Percentiles rank a stretch among this genome's conserved stretches.
phyloP scores from a whole-genome alignment of 2,888 invertebrate species.

The Megastigmus dorsalis region DNA sequence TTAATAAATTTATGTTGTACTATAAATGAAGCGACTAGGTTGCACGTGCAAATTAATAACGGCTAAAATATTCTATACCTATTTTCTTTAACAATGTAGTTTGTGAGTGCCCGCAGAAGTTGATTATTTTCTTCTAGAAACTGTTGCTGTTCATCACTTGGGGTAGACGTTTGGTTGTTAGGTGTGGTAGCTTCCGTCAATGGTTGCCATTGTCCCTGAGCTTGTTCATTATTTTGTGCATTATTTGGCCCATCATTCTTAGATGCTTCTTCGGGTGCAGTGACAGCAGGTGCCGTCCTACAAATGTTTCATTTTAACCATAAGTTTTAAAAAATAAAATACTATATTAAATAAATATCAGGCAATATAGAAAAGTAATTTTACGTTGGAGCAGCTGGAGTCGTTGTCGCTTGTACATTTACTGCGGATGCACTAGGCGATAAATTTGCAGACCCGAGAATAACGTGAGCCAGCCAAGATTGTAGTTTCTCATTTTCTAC shows the following conservation, averaged over 20 bases:
- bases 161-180: constrained; percentile 60
- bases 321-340: neutral
- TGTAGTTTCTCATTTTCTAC: constrained; percentile 81
- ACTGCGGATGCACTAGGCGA: constrained; percentile 75
- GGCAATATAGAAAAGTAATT: constrained; percentile 27
- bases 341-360: constrained; percentile 19
- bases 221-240: constrained; percentile 59
- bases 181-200: constrained; percentile 58
- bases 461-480: constrained; percentile 80
- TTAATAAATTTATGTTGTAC: constrained; percentile 65
- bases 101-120: constrained; percentile 82
- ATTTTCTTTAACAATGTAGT: constrained; percentile 83
- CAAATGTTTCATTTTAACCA: constrained; percentile 11
- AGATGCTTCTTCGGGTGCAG: constrained; percentile 59
- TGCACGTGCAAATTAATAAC: no score
- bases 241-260: constrained; percentile 65
- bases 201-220: constrained; percentile 65
- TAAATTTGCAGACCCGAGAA: constrained; percentile 77
- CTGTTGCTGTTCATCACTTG: constrained; percentile 74
- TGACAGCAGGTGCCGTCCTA: constrained; percentile 54
- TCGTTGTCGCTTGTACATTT: constrained; percentile 71
- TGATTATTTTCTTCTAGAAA: constrained; percentile 82
- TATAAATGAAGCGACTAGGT: no score
- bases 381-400: constrained; percentile 22
- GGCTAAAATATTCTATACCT: no score